A percentile compares a stretch with the other conserved stretches of the same genome.
Conservation (phyloP, 1,140 invertebrate genomes). For the Cyphomyrmex costatus region DNA sequence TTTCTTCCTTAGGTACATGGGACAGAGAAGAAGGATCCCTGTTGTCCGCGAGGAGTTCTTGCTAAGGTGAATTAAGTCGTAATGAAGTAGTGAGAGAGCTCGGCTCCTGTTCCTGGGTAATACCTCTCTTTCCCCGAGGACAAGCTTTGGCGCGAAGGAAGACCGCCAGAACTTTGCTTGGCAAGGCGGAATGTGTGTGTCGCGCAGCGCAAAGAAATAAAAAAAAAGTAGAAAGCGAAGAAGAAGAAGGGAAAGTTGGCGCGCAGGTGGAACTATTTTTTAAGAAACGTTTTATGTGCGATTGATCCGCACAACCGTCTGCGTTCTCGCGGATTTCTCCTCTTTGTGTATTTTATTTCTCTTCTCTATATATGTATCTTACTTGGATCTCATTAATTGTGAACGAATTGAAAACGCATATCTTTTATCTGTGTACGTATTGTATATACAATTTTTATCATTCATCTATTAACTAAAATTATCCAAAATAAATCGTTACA, state of each 20-base stretch:
- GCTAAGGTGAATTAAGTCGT: slow-evolving; percentile 77
- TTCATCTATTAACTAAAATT: background rate
- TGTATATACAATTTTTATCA: background rate
- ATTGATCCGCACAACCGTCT: slow-evolving; percentile 54
- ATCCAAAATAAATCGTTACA: background rate
- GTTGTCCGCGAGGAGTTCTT: slow-evolving; percentile 65
- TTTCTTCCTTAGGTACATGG: slow-evolving; percentile 25
- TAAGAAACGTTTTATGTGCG: slow-evolving; percentile 42
- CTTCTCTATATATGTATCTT: background rate
- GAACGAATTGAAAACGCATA: background rate
- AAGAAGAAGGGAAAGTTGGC: slow-evolving; percentile 54
- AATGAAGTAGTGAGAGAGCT: slow-evolving; percentile 74
- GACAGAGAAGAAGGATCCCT: slow-evolving; percentile 32
- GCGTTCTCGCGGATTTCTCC: slow-evolving; percentile 31
- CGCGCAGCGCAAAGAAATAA: slow-evolving; percentile 30
- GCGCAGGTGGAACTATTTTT: slow-evolving; percentile 54
- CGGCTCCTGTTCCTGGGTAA: slow-evolving; percentile 41
- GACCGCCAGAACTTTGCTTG: slow-evolving; percentile 19
- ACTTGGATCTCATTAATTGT: background rate
- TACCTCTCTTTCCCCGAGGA: slow-evolving; percentile 49
- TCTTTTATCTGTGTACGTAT: too few relatives aligned
- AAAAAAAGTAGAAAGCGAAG: slow-evolving; percentile 18
- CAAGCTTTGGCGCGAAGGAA: slow-evolving; percentile 18
- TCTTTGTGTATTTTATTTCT: slow-evolving; percentile 19
- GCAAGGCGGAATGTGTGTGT: background rate